A percentile compares a stretch with the other conserved stretches of the same genome.
Conservation (phyloP, 2,888 invertebrate genomes). For the Drosophila affinis region DNA sequence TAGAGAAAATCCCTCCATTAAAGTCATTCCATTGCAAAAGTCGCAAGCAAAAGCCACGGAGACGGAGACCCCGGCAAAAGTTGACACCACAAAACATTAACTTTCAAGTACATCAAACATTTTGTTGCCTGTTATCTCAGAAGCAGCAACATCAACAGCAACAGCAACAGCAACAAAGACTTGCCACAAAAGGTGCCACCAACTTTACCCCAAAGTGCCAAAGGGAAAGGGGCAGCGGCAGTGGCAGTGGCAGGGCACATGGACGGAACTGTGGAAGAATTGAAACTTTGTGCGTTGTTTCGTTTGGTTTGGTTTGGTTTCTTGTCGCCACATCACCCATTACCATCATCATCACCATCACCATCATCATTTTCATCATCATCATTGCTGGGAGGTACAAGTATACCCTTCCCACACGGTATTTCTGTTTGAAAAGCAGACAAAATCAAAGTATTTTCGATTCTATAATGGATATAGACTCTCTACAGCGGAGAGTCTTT, state of each 20-base stretch:
- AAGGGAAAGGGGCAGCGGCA: constrained; percentile 20
- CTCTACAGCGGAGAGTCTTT: neutral
- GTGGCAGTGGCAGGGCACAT: neutral
- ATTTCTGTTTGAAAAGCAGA: neutral
- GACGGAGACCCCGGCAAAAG: constrained; percentile 35
- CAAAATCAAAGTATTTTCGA: too few species aligned
- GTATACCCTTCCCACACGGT: neutral
- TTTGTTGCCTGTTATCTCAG: constrained; percentile 71
- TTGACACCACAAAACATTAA: constrained; percentile 69
- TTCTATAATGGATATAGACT: too few species aligned
- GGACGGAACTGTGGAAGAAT: constrained; percentile 26
- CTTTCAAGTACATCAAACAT: constrained; percentile 77
- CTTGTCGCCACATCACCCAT: constrained; percentile 37
- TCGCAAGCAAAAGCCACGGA: constrained; percentile 18
- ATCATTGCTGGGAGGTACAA: constrained; percentile 15
- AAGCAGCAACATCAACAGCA: constrained; percentile 51
- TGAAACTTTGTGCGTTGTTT: constrained; percentile 74
- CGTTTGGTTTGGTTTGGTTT: constrained; percentile 46
- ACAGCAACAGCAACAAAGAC: constrained; percentile 70
- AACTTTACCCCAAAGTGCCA: constrained; percentile 12
- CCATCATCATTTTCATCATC: constrained; percentile 37
- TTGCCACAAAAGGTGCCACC: constrained; percentile 48
- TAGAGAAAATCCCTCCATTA: constrained; percentile 58
- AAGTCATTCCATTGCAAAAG: constrained; percentile 49
- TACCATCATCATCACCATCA: constrained; percentile 28